Evolutionary conservation across 2,888 invertebrate genomes (phyloP).

Genomic region (Eupithecia dodoneata): DNA sequence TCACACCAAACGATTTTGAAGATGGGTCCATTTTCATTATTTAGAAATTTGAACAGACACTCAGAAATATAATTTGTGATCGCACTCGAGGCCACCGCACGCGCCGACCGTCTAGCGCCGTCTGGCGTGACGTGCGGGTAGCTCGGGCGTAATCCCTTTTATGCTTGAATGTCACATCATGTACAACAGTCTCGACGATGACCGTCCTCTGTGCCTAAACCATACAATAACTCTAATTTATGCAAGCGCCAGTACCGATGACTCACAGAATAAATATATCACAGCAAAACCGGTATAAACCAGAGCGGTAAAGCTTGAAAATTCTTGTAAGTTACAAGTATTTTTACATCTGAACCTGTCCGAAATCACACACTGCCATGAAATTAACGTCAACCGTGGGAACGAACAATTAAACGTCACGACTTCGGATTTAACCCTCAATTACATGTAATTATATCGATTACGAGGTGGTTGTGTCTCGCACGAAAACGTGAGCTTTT

Average conservation of each 20-base stretch:
- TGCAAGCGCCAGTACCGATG: background rate
- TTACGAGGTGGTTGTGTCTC: slow-evolving; percentile 30
- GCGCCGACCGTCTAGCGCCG: too few species aligned
- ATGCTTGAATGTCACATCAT: too few species aligned
- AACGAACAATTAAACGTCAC: slow-evolving; percentile 27
- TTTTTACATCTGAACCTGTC: slow-evolving; percentile 12
- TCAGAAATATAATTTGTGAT: too few species aligned
- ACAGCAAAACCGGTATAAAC: background rate
- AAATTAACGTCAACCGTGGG: slow-evolving; percentile 34
- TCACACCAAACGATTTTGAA: too few species aligned
- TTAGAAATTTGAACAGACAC: too few species aligned
- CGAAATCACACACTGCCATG: slow-evolving; percentile 34
- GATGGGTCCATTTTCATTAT: too few species aligned
- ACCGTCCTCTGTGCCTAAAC: too few species aligned
- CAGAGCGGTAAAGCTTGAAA: background rate
- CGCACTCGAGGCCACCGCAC: too few species aligned
- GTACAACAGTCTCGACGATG: too few species aligned
- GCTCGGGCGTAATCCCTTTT: too few species aligned
- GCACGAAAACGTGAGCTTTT: slow-evolving; percentile 53
- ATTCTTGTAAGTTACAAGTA: background rate
- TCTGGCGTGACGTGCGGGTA: too few species aligned
- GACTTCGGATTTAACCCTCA: slow-evolving; percentile 16
- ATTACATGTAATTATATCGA: slow-evolving; percentile 46
- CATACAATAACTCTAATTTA: background rate
- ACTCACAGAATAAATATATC: background rate